Evolutionary conservation across 2,888 invertebrate species (phyloP), one percentile per base, ranked within the genome.

Genomic region (Cordylochernes scorpioides): DNA sequence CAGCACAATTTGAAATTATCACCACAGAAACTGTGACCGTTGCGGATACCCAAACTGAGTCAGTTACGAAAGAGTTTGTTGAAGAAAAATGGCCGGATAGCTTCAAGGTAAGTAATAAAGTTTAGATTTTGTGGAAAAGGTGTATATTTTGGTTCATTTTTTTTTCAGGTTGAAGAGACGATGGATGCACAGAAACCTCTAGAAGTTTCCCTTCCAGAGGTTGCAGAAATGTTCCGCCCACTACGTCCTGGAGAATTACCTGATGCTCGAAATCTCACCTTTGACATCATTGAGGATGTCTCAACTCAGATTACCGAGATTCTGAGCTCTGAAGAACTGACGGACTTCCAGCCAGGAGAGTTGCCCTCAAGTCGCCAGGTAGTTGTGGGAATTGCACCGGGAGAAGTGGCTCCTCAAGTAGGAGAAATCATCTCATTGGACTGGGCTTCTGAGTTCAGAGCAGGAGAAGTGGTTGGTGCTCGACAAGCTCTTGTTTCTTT

Each of bases 61-160:
- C 35, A 10, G 28, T 34, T 9, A 25, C 38, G 24, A 32, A 30
- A n/a, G 38, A 38, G 9, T 29, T 37, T 7, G 28, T 28, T 18
- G 34, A 34, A 18, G 32, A 28, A 12, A 34, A 34, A 30, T 30
- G 29, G 24, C 37, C 32, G 12, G 37, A 37, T 22, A 27, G 26
- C 25, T 32, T 31, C 27, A 34, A 37, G 37, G 37, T 34, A 37
- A 34, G 34, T 25, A 15, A n/a, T n/a, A n/a, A n/a, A n/a, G n/a
- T n/a, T n/a, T n/a, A n/a, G n/a, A n/a, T n/a, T n/a, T n/a, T n/a
- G n/a, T n/a, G n/a, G n/a, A n/a, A n/a, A n/a, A n/a, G n/a, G n/a
- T n/a, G n/a, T n/a, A n/a, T n/a, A n/a, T n/a, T n/a, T n/a, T n/a
- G n/a, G n/a, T n/a, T n/a, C n/a, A n/a, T n/a, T n/a, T n/a, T n/a